Evolutionary conservation across 2,797 vertebrate species (phyloP).

Genomic region (Menidia menidia): DNA sequence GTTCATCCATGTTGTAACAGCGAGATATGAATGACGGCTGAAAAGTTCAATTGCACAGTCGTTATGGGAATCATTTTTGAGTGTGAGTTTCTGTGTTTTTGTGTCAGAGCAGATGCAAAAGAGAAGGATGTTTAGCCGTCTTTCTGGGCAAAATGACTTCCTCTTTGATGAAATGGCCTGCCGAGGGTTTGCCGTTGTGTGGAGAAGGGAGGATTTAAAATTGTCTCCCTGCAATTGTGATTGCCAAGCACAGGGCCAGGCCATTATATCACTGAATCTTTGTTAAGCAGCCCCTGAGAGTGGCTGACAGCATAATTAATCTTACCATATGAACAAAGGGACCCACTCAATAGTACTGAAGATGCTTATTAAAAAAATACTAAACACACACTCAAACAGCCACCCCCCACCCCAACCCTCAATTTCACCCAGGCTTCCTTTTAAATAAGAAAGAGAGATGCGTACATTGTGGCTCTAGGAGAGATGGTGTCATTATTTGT

Average conservation of each 20-base stretch:
- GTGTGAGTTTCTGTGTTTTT: constrained; percentile 7
- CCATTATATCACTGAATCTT: constrained; percentile 99
- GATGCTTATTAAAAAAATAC: constrained; percentile 99
- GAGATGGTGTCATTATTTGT: constrained; percentile 88
- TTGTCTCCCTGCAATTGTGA: constrained; percentile 98
- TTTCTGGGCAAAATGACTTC: constrained; percentile 92
- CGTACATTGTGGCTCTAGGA: constrained; percentile 83
- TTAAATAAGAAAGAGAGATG: constrained; percentile 50
- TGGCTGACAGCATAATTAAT: constrained; percentile 99
- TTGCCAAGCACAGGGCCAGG: constrained; percentile 94
- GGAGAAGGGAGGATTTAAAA: constrained; percentile 92
- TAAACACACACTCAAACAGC: constrained; percentile 87
- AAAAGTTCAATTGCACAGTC: constrained; percentile 34
- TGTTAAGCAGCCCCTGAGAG: constrained; percentile 99
- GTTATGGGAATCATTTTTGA: constrained; percentile 39
- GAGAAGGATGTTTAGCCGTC: constrained; percentile 83
- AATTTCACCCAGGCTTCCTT: constrained; percentile 29
- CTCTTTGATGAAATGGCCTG: constrained; percentile 93
- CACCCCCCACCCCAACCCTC: neutral
- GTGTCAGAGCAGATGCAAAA: constrained; percentile 36
- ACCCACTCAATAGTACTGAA: constrained; percentile 99
- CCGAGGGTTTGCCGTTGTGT: constrained; percentile 90
- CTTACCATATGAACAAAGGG: constrained; percentile 99
- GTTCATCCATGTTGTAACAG: constrained; percentile 48
- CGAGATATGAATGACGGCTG: constrained; percentile 65